These are phyloP conservation scores for Cyprinodon brontotheroides DNA, from an alignment of 2,113 vertebrate genomes.

Conservation along the genomic window DNA sequence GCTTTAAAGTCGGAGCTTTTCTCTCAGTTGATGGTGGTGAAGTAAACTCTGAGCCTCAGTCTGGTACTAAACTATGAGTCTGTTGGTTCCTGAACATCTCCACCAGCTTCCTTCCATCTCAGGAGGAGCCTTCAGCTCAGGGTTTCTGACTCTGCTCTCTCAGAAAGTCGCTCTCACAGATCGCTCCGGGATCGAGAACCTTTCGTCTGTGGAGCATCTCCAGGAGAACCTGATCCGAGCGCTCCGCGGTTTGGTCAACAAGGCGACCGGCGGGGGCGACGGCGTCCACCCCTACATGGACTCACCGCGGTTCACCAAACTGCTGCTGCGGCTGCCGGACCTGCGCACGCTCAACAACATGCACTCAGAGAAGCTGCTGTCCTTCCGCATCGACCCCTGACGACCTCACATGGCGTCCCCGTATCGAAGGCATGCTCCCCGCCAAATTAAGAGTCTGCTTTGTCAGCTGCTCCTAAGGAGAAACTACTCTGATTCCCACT, in stretches of 20 bases:
- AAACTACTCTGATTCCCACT: neutral
- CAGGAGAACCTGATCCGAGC: slow-evolving; percentile 92
- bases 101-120: too few species aligned
- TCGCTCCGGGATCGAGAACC: slow-evolving; percentile 88
- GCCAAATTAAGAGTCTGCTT: neutral
- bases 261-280: slow-evolving; percentile 44
- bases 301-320: slow-evolving; percentile 90
- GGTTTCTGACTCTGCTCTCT: neutral
- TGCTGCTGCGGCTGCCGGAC: slow-evolving; percentile 92
- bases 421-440: neutral
- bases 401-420: neutral
- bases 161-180: slow-evolving; percentile 79
- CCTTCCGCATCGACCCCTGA: slow-evolving; percentile 88
- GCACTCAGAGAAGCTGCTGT: slow-evolving; percentile 94
- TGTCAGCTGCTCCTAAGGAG: neutral
- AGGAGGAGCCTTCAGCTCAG: too few species aligned
- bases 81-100: too few species aligned
- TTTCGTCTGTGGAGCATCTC: slow-evolving; percentile 88
- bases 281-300: slow-evolving; percentile 74
- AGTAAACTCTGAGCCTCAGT: too few species aligned
- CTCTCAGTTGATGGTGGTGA: too few species aligned
- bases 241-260: slow-evolving; percentile 84
- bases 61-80: too few species aligned
- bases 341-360: slow-evolving; percentile 94
- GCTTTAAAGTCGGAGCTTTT: too few species aligned